Evolutionary conservation across 37 sponge, comb jelly and placozoan species (phyloP).

Genomic region (Geodia barretti): DNA sequence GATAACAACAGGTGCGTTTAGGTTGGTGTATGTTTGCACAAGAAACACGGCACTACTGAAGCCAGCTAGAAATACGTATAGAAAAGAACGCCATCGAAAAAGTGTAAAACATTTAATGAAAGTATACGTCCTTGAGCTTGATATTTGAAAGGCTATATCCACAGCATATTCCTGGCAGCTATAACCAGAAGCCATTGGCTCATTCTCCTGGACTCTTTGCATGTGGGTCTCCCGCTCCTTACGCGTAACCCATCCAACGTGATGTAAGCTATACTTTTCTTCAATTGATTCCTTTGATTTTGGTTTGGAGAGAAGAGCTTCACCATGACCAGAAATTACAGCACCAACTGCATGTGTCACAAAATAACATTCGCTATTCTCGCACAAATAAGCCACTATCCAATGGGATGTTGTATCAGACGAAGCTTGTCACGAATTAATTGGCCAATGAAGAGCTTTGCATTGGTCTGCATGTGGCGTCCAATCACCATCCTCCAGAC

Average conservation of each 20-base stretch:
- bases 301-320: background rate
- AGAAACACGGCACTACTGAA: too few relatives aligned
- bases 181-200: constrained; percentile 36
- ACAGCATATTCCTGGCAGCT: constrained; percentile 42
- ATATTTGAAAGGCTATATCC: constrained; percentile 36
- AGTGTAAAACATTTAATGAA: too few relatives aligned
- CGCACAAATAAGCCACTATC: too few relatives aligned
- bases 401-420: too few relatives aligned
- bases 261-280: background rate
- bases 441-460: background rate
- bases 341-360: constrained; percentile 30
- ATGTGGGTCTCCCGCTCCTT: background rate
- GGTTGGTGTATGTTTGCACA: too few relatives aligned
- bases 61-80: too few relatives aligned
- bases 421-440: too few relatives aligned
- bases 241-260: constrained; percentile 29
- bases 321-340: constrained; percentile 15
- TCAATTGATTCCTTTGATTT: background rate
- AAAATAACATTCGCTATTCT: background rate
- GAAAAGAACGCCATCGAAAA: too few relatives aligned
- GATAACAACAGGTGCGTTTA: too few relatives aligned
- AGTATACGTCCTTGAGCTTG: constrained; percentile 32
- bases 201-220: constrained; percentile 4
- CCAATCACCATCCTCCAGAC: background rate
- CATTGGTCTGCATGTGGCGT: background rate